These are phyloP conservation scores for Bactericera cockerelli DNA, from an alignment of 1,140 invertebrate genomes.

Conservation along the genomic window DNA sequence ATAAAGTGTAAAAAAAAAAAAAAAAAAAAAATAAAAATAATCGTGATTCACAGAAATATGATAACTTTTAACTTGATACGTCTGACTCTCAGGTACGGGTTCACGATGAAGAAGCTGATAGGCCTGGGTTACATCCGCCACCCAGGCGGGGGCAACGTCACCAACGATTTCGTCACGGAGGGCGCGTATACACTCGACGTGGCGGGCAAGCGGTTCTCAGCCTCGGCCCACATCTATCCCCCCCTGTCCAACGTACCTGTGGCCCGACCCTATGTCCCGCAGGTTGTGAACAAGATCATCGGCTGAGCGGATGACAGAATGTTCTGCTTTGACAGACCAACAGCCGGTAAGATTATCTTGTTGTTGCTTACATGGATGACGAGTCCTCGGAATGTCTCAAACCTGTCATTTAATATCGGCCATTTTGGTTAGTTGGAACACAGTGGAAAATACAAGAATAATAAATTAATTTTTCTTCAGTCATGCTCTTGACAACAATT, in stretches of 20 bases:
- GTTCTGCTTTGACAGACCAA: too few species aligned
- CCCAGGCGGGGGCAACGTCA: constrained; percentile 32
- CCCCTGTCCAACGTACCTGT: constrained; percentile 23
- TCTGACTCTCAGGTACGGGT: constrained; percentile 47
- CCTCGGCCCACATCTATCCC: constrained; percentile 42
- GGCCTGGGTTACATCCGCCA: constrained; percentile 47
- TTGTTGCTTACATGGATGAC: too few species aligned
- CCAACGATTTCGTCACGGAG: constrained; percentile 44
- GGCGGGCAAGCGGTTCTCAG: constrained; percentile 40
- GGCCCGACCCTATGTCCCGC: not conserved
- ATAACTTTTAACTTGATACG: too few species aligned
- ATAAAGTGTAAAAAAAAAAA: too few species aligned
- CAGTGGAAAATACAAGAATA: too few species aligned
- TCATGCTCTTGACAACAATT: too few species aligned
- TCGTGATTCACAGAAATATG: constrained; percentile 16
- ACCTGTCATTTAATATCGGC: too few species aligned
- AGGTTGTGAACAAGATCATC: not conserved
- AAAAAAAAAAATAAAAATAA: not conserved
- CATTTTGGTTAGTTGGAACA: too few species aligned
- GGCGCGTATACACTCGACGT: constrained; percentile 50
- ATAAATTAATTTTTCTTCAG: too few species aligned
- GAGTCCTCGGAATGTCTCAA: too few species aligned
- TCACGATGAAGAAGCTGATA: constrained; percentile 41
- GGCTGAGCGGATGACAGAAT: too few species aligned
- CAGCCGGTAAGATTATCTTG: too few species aligned